Evolutionary conservation across 2,113 vertebrate genomes (phyloP).

Genomic region (Epinephelus moara): DNA sequence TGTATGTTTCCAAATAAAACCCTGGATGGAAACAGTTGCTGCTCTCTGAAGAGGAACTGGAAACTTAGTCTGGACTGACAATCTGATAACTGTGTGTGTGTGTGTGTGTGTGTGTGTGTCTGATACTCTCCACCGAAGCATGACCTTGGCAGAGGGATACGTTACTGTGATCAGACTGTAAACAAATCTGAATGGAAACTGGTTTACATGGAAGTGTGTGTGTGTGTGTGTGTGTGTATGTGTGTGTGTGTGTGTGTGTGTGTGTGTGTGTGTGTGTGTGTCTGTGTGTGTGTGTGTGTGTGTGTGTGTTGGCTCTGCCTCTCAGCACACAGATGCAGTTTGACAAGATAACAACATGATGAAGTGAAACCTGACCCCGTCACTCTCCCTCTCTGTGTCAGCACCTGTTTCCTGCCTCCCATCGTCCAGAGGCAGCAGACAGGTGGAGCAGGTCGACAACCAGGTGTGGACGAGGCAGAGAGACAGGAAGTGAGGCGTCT

Average conservation of each 20-base stretch:
- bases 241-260: constrained; percentile 15
- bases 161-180: constrained; percentile 55
- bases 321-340: constrained; percentile 18
- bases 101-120: constrained; percentile 13
- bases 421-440: constrained; percentile 17
- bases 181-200: constrained; percentile 60
- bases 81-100: constrained; percentile 40
- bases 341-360: constrained; percentile 11
- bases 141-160: constrained; percentile 36
- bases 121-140: constrained; percentile 16
- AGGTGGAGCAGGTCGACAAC: not conserved
- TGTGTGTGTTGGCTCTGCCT: constrained; percentile 13
- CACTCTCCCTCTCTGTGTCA: constrained; percentile 31
- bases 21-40: constrained; percentile 11
- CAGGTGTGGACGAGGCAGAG: not conserved
- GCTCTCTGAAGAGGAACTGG: constrained; percentile 17
- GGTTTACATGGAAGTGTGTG: constrained; percentile 16
- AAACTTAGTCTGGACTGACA: constrained; percentile 25
- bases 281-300: constrained; percentile 20
- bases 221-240: constrained; percentile 1
- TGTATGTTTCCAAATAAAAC: not conserved
- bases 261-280: constrained; percentile 25
- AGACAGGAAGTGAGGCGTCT: constrained; percentile 8
- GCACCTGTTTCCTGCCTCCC: constrained; percentile 47
- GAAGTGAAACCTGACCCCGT: constrained; percentile 44